A percentile compares a stretch with the other conserved stretches of the same genome.
Evolutionary conservation across 2,888 invertebrate genomes (phyloP).

Genomic region (Trachelus tabidus): DNA sequence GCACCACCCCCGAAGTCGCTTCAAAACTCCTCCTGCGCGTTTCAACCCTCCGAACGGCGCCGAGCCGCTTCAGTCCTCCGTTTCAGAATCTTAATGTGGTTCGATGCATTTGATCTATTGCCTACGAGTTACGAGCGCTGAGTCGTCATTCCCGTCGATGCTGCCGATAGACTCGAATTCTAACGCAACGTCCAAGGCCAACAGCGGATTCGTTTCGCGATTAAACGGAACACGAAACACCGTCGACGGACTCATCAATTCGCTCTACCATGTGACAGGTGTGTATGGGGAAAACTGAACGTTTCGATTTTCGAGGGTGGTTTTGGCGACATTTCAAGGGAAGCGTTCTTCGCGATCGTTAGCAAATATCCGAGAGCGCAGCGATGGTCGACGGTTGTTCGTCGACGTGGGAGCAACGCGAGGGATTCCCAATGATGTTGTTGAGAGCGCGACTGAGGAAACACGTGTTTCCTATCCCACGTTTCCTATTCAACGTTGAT

Average conservation of each 20-base stretch:
- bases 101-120: neutral
- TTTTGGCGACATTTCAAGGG: neutral
- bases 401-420: neutral
- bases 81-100: neutral
- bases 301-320: neutral
- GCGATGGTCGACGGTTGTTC: neutral
- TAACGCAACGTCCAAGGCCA: neutral
- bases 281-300: neutral
- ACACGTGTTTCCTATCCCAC: constrained; percentile 48
- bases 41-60: constrained; percentile 1
- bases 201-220: neutral
- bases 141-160: neutral
- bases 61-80: neutral
- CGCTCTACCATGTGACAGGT: neutral
- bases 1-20: neutral
- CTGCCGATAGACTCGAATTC: neutral
- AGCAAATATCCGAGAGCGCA: neutral
- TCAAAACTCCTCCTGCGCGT: constrained; percentile 6
- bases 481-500: constrained; percentile 30
- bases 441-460: constrained; percentile 16
- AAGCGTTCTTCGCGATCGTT: neutral
- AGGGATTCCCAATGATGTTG: neutral
- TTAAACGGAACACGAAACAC: neutral
- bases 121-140: neutral
- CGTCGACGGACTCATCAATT: neutral